phyloP scores from a whole-genome alignment of 2,888 invertebrate species.

The Steinernema carpocapsae region DNA sequence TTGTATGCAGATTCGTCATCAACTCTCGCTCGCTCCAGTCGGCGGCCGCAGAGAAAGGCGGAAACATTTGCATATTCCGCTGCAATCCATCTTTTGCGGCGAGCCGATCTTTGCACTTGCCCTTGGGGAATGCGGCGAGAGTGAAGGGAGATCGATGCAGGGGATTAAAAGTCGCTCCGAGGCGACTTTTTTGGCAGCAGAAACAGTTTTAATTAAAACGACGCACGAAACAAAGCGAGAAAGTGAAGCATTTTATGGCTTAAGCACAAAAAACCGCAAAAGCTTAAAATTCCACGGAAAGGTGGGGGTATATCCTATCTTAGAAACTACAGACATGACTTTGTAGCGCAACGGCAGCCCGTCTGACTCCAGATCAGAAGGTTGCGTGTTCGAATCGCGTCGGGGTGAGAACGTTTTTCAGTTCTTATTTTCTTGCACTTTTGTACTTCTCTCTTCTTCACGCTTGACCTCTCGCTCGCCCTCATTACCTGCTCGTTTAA shows the following conservation, averaged over 20 bases:
- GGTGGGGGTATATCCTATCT: too few relatives aligned
- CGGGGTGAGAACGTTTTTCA: not conserved
- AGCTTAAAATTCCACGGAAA: not conserved
- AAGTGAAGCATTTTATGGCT: too few relatives aligned
- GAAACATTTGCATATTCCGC: slow-evolving; percentile 25
- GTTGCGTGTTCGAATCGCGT: slow-evolving; percentile 6
- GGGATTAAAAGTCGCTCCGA: not conserved
- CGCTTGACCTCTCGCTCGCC: not conserved
- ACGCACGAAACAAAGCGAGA: not conserved
- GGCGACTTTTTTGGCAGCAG: not conserved
- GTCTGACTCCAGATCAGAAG: slow-evolving; percentile 29
- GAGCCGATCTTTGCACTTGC: not conserved
- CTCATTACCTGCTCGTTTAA: not conserved
- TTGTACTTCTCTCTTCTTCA: not conserved
- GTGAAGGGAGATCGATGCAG: not conserved
- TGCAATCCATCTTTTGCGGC: slow-evolving; percentile 1
- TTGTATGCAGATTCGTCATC: slow-evolving; percentile 13
- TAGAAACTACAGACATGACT: not conserved
- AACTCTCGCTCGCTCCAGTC: too few relatives aligned
- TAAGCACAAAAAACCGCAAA: not conserved
- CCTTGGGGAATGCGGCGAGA: not conserved
- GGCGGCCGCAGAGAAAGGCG: not conserved
- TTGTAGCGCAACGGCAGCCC: not conserved
- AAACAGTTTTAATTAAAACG: not conserved
- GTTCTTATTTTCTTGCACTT: not conserved